Conservation (phyloP, 2,888 invertebrate species). For the Monopis laevigella region DNA sequence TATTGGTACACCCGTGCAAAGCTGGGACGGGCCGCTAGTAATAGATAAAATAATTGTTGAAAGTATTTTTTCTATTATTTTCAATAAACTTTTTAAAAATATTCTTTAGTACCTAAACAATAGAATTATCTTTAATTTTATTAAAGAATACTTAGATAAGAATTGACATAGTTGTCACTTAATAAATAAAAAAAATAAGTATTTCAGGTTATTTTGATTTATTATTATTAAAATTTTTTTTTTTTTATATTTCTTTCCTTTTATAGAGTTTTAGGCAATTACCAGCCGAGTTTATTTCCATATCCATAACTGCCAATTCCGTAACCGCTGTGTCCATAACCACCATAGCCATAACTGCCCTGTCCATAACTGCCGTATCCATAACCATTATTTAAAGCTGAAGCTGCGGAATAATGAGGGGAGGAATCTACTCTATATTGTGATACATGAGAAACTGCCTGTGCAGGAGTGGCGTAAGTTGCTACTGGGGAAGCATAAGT, state of each 20-base stretch:
- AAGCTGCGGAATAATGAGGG: not conserved
- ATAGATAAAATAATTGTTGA: not conserved
- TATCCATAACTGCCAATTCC: constrained; percentile 21
- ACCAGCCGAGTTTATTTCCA: constrained; percentile 10
- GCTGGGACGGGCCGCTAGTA: too few relatives aligned
- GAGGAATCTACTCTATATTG: not conserved
- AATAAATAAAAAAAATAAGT: too few relatives aligned
- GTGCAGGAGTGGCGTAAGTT: constrained; percentile 1
- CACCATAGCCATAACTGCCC: constrained; percentile 14
- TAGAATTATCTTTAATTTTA: not conserved
- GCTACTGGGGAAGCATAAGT: not conserved
- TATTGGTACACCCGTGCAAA: too few relatives aligned
- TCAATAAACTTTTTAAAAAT: not conserved
- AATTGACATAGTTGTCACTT: too few relatives aligned
- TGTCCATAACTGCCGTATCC: constrained; percentile 19
- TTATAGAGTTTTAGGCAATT: too few relatives aligned
- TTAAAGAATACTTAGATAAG: too few relatives aligned
- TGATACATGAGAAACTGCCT: not conserved
- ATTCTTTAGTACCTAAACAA: not conserved
- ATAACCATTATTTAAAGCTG: constrained; percentile 3
- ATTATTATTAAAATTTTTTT: too few relatives aligned
- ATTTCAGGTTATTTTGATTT: too few relatives aligned
- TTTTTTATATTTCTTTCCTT: too few relatives aligned
- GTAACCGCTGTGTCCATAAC: constrained; percentile 15
- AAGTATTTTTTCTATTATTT: not conserved